Percentiles rank a stretch among this genome's conserved stretches.
Evolutionary conservation across 2,888 invertebrate genomes (phyloP).

Genomic region (Pseudoips prasinana): DNA sequence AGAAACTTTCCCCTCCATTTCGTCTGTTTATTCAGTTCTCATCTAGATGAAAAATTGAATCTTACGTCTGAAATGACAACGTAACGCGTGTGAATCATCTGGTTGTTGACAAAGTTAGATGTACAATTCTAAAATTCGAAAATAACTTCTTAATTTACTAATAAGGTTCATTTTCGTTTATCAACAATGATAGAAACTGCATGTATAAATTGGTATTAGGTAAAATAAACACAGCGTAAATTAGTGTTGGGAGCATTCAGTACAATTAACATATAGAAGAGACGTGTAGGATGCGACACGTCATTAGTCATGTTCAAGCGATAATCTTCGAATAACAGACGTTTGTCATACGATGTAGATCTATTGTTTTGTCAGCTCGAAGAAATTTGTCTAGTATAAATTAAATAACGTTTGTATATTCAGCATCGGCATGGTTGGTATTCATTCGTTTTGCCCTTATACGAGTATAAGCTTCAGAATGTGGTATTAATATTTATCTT

Average conservation of each 20-base stretch:
- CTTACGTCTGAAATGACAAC: slow-evolving; percentile 70
- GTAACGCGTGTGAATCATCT: slow-evolving; percentile 59
- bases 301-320: slow-evolving; percentile 76
- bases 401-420: not conserved
- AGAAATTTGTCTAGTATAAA: slow-evolving; percentile 15
- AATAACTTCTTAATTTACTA: not conserved
- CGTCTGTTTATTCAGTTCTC: slow-evolving; percentile 57
- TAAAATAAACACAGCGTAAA: slow-evolving; percentile 74
- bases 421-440: too few relatives aligned
- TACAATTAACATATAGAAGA: slow-evolving; percentile 72
- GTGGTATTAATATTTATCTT: too few relatives aligned
- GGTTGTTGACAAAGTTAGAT: slow-evolving; percentile 21
- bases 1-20: slow-evolving; percentile 51
- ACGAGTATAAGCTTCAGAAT: too few relatives aligned
- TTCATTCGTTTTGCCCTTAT: too few relatives aligned
- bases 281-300: slow-evolving; percentile 51
- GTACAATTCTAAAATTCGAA: not conserved
- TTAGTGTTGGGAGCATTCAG: slow-evolving; percentile 65
- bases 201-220: slow-evolving; percentile 38
- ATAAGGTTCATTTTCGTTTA: slow-evolving; percentile 11
- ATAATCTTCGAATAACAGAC: slow-evolving; percentile 72
- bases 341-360: slow-evolving; percentile 59
- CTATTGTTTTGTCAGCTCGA: slow-evolving; percentile 31
- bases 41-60: slow-evolving; percentile 74
- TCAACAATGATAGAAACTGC: slow-evolving; percentile 8